Evolutionary conservation across 35 echinoderm and acorn worm species (phyloP), one percentile per base, ranked within the genome.

Genomic region (Apostichopus japonicus): DNA sequence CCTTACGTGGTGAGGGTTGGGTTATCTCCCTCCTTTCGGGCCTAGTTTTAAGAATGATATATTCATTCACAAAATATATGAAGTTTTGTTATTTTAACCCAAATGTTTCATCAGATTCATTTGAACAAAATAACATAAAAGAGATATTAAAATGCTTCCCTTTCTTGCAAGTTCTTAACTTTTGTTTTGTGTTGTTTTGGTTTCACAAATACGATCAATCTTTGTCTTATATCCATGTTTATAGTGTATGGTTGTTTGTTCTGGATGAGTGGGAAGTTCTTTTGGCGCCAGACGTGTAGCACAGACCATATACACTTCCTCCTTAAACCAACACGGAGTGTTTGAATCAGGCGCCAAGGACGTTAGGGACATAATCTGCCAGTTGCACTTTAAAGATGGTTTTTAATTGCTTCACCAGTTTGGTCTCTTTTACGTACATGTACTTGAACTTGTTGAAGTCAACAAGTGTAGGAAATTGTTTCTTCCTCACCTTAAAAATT

Each of bases 281-380:
- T 10, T 82, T 17, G 79, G 79, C 79, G 79, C 79, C 79, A 82
- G 79, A 51, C 79, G 17, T 17, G 17, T 53, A 55, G 19, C 19
- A 53, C 27, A 82, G 79, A 82, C 79, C 33, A 53, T 82, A 44
- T 44, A 82, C 54, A 54, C 54, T 82, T 82, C 79, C 79, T 82
- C 8, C 54, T 54, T 16, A 82, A 82, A 82, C 33, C 51, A 82
- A 82, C 79, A 82, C 19, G 19, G 8, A 55, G 8, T 23, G 6
- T 54, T 55, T 53, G 7, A 6, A 82, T 82, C 54, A 44, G 79
- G 79, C 79, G 79, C 79, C 79, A 82, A 82, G 25, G 79, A 19
- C 79, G 25, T 78, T 33, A 23, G 15, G 33, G 54, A 54, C 27
- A 33, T 53, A 51, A 53, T 54, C 27, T 11, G 25, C 8, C 24